Evolutionary conservation across 2,113 vertebrate species (phyloP), one percentile per base, ranked within the genome.

Genomic region (Mesembrinibis cayennensis): DNA sequence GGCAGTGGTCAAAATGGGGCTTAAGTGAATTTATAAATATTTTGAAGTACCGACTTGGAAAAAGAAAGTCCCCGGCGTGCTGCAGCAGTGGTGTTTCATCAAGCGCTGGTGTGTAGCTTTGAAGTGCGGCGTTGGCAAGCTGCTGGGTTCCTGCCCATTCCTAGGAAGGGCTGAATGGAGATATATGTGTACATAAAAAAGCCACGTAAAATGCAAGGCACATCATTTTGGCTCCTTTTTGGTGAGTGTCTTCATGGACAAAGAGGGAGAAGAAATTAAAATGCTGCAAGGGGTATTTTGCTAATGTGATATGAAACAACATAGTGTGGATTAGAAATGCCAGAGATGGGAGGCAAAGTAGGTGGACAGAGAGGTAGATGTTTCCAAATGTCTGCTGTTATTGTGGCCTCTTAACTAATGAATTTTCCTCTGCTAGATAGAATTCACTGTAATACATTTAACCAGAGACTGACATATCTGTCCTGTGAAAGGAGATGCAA

Each of bases 31-130:
- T 91, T 83, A 20, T n/a, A 84, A 94, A 87, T 80, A 91, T 94
- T 96, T 87, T 80, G 89, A 74, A 96, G 93, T 18, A 22, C 80
- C 0, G 16, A 7, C 80, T n/a, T 21, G 22, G 90, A 32, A 50
- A 62, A 87, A 91, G 89, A 96, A 97, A 95, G 94, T 95, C 86
- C 93, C 76, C 36, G 3, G 67, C 4, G 4, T 38, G 91, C 78
- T 13, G 88, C 3, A 14, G 90, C 7, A 7, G n/a, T 29, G 73
- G 61, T 4, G 87, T 69, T 89, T 89, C 42, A 45, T 42, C 25
- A 10, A 13, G 86, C 0, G 6, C 77, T 69, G 77, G 49, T n/a
- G 49, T 2, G 49, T 0, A 12, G 83, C 92, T 95, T 95, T 93
- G 87, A 93, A 78, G 95, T 40, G 84, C 4, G 10, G 50, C 3